These are phyloP conservation scores for Ennomos quercinarius DNA, from an alignment of 2,888 invertebrate genomes.

Conservation along the genomic window DNA sequence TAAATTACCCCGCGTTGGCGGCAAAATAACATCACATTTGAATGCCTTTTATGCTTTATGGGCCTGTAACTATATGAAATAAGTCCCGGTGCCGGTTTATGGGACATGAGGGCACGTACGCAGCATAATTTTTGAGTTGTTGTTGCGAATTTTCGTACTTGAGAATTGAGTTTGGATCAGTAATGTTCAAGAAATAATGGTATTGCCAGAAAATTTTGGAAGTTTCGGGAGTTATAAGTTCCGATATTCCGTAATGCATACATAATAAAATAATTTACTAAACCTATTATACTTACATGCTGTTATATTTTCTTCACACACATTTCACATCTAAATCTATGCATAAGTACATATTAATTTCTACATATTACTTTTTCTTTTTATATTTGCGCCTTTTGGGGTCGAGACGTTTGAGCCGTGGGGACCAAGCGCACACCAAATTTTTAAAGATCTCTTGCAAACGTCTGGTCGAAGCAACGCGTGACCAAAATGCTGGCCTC, in stretches of 20 bases:
- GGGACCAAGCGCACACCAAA: no score
- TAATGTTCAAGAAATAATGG: conserved; percentile 14
- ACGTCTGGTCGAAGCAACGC: no score
- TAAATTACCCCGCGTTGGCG: conserved; percentile 85
- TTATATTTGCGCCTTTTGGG: no score
- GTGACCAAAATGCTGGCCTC: no score
- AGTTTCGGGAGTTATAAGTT: conserved; percentile 3
- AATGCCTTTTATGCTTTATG: conserved; percentile 85
- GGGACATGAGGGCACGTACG: conserved; percentile 79
- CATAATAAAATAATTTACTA: neutral
- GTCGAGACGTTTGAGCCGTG: no score
- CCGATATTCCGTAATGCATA: neutral
- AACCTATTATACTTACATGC: no score
- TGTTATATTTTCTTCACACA: no score
- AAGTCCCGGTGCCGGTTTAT: conserved; percentile 78
- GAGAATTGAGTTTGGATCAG: conserved; percentile 36
- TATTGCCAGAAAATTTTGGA: conserved; percentile 2
- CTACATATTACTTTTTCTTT: no score
- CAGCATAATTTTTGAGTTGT: conserved; percentile 79
- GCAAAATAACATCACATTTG: conserved; percentile 86
- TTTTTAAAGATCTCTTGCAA: no score
- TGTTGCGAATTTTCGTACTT: conserved; percentile 57
- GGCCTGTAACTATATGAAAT: conserved; percentile 83
- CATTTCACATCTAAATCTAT: no score
- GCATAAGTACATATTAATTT: no score